These are phyloP conservation scores for Agelas oroides DNA, from an alignment of 37 sponge, comb jelly and placozoan species.

Conservation along the genomic window DNA sequence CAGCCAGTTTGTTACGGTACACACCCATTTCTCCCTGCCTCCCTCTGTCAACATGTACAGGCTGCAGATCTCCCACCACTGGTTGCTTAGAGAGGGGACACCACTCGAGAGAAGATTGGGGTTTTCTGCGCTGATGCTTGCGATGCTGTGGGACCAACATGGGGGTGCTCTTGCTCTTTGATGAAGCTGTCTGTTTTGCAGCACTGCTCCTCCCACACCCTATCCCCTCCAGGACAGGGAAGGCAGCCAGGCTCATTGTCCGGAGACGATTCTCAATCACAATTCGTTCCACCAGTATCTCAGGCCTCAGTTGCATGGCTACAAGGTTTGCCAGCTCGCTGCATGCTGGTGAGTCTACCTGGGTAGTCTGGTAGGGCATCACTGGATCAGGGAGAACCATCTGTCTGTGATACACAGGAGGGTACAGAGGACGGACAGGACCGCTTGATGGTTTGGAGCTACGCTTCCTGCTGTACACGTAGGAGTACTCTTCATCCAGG, in stretches of 20 bases:
- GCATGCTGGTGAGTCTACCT: neutral
- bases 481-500: constrained; percentile 41
- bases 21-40: no score
- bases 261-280: constrained; percentile 38
- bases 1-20: no score
- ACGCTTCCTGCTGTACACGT: constrained; percentile 38
- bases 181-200: neutral
- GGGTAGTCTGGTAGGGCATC: neutral
- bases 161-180: constrained; percentile 17
- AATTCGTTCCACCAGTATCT: constrained; percentile 37
- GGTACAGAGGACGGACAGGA: neutral
- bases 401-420: neutral
- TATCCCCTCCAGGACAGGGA: constrained; percentile 9
- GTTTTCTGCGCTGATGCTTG: neutral
- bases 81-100: neutral
- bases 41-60: no score
- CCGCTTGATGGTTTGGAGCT: neutral
- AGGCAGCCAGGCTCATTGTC: constrained; percentile 14
- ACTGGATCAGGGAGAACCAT: neutral
- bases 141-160: neutral
- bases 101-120: constrained; percentile 1
- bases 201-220: neutral
- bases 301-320: constrained; percentile 40
- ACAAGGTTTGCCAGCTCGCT: constrained; percentile 20
- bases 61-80: no score